Evolutionary conservation across 2,888 invertebrate genomes (phyloP).

Genomic region (Leptopilina drosophilae): DNA sequence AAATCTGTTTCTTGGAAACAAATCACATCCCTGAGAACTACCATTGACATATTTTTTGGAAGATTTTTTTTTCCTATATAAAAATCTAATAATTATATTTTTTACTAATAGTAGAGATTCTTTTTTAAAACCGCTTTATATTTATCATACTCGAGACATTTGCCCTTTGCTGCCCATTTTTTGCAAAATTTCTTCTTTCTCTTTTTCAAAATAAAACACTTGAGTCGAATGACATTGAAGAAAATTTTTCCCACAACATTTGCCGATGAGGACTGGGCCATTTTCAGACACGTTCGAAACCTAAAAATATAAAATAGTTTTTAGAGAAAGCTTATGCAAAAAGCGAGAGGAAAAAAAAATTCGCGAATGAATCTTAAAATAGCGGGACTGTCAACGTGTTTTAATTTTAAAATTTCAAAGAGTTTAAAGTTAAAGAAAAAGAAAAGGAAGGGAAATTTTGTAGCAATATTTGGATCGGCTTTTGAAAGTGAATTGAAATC

Average conservation of each 20-base stretch:
- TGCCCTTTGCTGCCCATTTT: conserved; percentile 89
- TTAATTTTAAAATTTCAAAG: conserved; percentile 13
- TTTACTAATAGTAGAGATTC: conserved; percentile 82
- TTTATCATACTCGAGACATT: conserved; percentile 84
- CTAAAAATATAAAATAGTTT: conserved; percentile 79
- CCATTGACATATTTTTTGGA: conserved; percentile 25
- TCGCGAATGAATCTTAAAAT: conserved; percentile 3
- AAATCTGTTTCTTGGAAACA: not conserved
- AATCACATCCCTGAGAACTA: conserved; percentile 36
- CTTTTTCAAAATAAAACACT: conserved; percentile 92
- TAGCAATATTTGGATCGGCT: conserved; percentile 9
- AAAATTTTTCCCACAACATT: conserved; percentile 94
- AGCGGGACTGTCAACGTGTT: not conserved
- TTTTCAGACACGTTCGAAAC: conserved; percentile 94
- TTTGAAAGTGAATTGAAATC: not conserved
- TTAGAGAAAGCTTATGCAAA: not conserved
- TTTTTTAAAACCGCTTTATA: conserved; percentile 87
- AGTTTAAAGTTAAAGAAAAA: not conserved
- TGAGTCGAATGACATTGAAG: conserved; percentile 96
- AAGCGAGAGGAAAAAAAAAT: not conserved
- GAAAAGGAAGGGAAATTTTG: not conserved
- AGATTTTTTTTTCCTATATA: not conserved
- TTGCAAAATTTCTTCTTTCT: conserved; percentile 84
- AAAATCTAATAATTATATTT: not conserved
- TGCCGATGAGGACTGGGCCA: conserved; percentile 90